Conservation (phyloP, 2,888 invertebrate species). For the Microctonus hyperodae region DNA sequence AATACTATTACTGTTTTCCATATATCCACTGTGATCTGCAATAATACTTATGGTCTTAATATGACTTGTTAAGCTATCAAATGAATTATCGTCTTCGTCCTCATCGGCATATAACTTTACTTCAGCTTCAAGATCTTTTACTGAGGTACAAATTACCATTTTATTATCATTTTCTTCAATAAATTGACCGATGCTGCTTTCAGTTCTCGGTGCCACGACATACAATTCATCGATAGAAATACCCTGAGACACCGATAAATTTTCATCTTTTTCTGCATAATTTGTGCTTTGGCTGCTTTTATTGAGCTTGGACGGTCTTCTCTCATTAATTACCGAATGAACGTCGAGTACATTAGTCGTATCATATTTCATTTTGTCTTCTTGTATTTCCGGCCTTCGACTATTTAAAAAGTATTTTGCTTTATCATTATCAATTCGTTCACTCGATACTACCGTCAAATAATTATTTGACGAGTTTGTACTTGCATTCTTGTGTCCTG, state of each 20-base stretch:
- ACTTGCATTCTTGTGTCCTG: neutral
- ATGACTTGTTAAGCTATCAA: neutral
- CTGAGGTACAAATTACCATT: slow-evolving; percentile 14
- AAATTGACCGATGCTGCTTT: slow-evolving; percentile 1
- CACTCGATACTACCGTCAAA: slow-evolving; percentile 9
- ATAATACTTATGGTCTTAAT: slow-evolving; percentile 19
- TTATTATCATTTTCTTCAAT: slow-evolving; percentile 13
- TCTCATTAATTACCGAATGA: slow-evolving; percentile 60
- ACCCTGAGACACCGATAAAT: slow-evolving; percentile 21
- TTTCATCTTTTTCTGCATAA: slow-evolving; percentile 23
- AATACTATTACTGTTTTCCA: slow-evolving; percentile 10
- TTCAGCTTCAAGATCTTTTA: slow-evolving; percentile 28
- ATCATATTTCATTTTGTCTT: slow-evolving; percentile 17
- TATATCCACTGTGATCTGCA: slow-evolving; percentile 19
- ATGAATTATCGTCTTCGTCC: slow-evolving; percentile 25
- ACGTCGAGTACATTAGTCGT: slow-evolving; percentile 52
- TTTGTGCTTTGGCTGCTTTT: slow-evolving; percentile 34
- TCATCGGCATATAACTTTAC: slow-evolving; percentile 55
- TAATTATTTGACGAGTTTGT: slow-evolving; percentile 29
- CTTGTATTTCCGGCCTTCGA: slow-evolving; percentile 9
- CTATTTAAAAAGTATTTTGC: slow-evolving; percentile 7
- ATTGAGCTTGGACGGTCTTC: slow-evolving; percentile 56
- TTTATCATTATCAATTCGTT: slow-evolving; percentile 25
- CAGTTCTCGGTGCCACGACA: slow-evolving; percentile 7
- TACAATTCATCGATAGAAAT: slow-evolving; percentile 25